These are phyloP conservation scores for Procambarus clarkii DNA, from an alignment of 1,140 invertebrate species.

Conservation along the genomic window DNA sequence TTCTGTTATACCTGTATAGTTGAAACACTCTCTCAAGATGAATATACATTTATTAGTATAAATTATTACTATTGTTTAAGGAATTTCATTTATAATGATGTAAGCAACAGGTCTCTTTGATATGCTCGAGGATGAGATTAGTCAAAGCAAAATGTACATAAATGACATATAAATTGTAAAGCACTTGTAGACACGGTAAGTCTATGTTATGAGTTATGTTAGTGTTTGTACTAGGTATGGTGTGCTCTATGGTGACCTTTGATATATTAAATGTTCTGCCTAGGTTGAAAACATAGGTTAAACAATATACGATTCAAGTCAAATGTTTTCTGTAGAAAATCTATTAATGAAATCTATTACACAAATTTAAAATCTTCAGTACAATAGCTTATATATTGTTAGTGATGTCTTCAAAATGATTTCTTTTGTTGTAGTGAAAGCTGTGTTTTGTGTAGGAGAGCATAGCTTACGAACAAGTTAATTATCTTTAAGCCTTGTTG, in stretches of 20 bases:
- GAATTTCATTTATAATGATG: constrained; percentile 34
- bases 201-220: neutral
- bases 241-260: neutral
- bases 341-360: no score
- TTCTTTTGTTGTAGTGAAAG: neutral
- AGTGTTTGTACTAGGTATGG: neutral
- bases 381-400: neutral
- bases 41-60: constrained; percentile 29
- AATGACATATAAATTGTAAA: neutral
- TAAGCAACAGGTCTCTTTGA: constrained; percentile 17
- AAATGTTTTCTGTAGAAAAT: no score
- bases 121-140: neutral
- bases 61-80: constrained; percentile 57
- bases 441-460: neutral
- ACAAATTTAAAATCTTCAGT: neutral
- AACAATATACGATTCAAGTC: no score
- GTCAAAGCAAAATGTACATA: neutral
- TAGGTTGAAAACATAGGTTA: neutral
- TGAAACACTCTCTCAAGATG: constrained; percentile 9
- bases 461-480: neutral
- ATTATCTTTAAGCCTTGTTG: neutral
- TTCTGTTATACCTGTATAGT: constrained; percentile 41
- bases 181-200: neutral
- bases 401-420: neutral
- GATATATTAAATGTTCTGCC: neutral